Evolutionary conservation across 2,113 vertebrate genomes (phyloP), one percentile per base, ranked within the genome.

Genomic region (Caranx ignobilis): DNA sequence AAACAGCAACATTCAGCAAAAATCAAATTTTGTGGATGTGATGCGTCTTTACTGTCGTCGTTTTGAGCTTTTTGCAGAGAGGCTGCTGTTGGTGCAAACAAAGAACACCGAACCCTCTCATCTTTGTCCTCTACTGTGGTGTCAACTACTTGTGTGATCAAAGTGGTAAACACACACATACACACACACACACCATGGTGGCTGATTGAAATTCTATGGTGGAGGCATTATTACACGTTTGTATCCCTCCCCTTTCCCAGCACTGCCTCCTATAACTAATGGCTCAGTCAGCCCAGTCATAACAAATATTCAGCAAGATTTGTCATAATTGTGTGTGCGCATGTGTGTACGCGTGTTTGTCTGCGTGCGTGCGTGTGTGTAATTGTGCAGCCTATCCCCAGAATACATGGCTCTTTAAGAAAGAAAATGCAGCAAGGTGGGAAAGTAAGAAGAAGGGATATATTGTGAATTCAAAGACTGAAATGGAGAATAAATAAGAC

Each of bases 301-400:
- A 94, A 94, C 94, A 93, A 92, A 95, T 95, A 94, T 92, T 90
- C 70, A 77, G 79, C 76, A 34, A 87, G 91, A 94, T 96, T 94
- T 45, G 91, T 95, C 95, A 95, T 94, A 94, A 92, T 83, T 88
- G 89, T 82, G 85, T 87, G 81, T 60, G 43, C 54, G 59, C 8
- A 2, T 80, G 56, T 62, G 68, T 62, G 45, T 56, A 41, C 39
- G 8, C 9, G 39, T 41, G 72, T 74, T 50, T 77, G 45, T 78
- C 75, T 69, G 69, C 70, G 61, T 77, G 55, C 47, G 54, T 56
- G 45, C 71, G 39, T 41, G 39, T 68, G 64, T 34, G 73, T 82
- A 81, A 78, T 77, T 74, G 84, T 84, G 84, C 68, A 78, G 39
- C 78, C 47, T 12, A 54, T 79, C 71, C 60, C 34, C 35, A 65